Evolutionary conservation across 2,888 invertebrate species (phyloP), one percentile per base, ranked within the genome.

Genomic region (Galeopsomyia nigrocyanea): DNA sequence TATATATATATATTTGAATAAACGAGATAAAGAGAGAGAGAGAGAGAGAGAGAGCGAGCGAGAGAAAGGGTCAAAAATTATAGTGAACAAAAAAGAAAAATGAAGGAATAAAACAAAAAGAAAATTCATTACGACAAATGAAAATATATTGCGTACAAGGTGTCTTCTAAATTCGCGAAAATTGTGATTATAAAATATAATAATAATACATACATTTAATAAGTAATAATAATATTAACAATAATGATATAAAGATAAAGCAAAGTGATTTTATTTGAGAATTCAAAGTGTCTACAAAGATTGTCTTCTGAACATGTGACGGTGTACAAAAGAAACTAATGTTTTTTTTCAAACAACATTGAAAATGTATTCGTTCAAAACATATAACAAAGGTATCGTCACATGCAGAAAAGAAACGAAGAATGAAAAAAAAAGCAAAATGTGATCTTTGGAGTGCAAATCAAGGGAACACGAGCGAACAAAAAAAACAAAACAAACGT

Each of bases 101-200:
- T 17, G 17, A 51, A 31, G 5, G 31, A 74, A 76, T 77, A 77
- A 77, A 78, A 74, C 39, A 13, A 39, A 39, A 7, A 39, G 39
- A 3, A 39, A 7, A 39, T 13, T 39, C 39, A 39, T 10, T 39
- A 39, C 13, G 1, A 39, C 7, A 7, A 39, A 39, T 39, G 2
- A 39, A 74, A 78, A 76, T 76, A 75, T 77, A 76, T 73, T 73
- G 70, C 75, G 79, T 82, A 80, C 79, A 77, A 77, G 81, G 81
- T 82, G 80, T 77, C 78, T 82, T 82, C 82, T 82, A 80, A 82
- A 79, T 75, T 75, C 75, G 72, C 72, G 75, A 75, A 75, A 75
- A 75, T 69, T 75, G 72, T 75, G 73, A 75, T 75, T 72, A 62
- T 75, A 75, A 75, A 68, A 51, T 65, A 39, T 71, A 75, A 68